Conservation (phyloP, 2,888 invertebrate species). For the Latrodectus hesperus region DNA sequence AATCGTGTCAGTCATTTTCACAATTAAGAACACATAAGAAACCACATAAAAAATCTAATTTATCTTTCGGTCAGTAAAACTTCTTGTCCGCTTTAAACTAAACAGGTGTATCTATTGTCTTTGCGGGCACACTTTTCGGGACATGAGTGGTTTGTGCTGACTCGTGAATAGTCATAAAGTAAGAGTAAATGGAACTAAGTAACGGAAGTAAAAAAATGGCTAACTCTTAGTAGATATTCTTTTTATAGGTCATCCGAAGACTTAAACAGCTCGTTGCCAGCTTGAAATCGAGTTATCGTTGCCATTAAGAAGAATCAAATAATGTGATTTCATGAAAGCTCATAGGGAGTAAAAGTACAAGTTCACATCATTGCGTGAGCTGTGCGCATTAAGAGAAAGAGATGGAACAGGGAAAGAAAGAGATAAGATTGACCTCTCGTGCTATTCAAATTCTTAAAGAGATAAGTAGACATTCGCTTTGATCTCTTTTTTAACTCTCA, state of each 20-base stretch:
- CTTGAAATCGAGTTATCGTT: background rate
- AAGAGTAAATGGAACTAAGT: background rate
- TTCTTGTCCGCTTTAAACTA: background rate
- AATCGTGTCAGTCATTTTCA: too few species aligned
- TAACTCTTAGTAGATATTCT: background rate
- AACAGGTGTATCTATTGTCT: background rate
- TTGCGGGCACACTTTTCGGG: background rate
- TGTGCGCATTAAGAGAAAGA: background rate
- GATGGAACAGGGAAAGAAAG: conserved; percentile 23
- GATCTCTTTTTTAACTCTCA: background rate
- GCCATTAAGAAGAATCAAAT: background rate
- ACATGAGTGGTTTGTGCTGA: background rate
- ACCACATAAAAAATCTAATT: background rate
- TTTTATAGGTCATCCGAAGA: background rate
- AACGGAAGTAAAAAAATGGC: background rate
- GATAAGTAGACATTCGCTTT: background rate
- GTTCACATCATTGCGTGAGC: background rate
- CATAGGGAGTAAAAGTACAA: background rate
- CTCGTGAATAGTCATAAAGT: background rate
- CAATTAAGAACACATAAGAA: background rate
- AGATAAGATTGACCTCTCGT: conserved; percentile 26
- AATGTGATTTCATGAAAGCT: background rate
- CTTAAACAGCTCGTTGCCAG: background rate
- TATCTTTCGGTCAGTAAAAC: background rate
- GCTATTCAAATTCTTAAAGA: conserved; percentile 13